Conservation (phyloP, 2,888 invertebrate species). For the Sialis fuliginosa region DNA sequence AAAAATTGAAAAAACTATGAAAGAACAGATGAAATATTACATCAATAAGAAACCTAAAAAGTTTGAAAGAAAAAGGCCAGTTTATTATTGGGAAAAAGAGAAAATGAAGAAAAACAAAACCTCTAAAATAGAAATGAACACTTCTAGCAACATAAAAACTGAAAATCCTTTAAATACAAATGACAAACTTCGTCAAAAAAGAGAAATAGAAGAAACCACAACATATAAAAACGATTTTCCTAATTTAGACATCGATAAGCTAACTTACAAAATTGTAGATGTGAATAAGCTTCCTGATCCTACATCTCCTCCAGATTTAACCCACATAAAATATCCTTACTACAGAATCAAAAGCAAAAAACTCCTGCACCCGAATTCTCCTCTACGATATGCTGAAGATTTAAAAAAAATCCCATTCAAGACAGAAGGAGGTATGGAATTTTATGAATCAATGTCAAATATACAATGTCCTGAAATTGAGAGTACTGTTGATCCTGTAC, state of each 20-base stretch:
- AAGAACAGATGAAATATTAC: constrained; percentile 1
- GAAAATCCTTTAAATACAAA: neutral
- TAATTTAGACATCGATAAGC: constrained; percentile 14
- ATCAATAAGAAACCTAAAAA: constrained; percentile 8
- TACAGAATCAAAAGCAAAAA: constrained; percentile 27
- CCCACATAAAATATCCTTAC: constrained; percentile 43
- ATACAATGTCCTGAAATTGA: constrained; percentile 35
- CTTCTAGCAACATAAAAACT: neutral
- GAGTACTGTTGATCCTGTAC: constrained; percentile 33
- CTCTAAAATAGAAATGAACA: too few relatives aligned
- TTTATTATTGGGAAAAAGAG: constrained; percentile 12
- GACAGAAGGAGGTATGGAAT: constrained; percentile 44
- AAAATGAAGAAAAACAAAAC: constrained; percentile 3
- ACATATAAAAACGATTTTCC: constrained; percentile 14
- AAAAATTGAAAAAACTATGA: neutral
- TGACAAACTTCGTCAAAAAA: too few relatives aligned
- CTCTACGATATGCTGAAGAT: constrained; percentile 47
- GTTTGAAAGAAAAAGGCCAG: constrained; percentile 10
- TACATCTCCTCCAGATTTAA: constrained; percentile 9
- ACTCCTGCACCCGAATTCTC: constrained; percentile 33
- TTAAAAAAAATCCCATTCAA: constrained; percentile 43
- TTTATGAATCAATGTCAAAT: constrained; percentile 45
- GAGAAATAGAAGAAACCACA: constrained; percentile 3
- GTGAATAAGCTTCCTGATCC: constrained; percentile 8
- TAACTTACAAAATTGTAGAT: constrained; percentile 12